phyloP scores from a whole-genome alignment of 2,888 invertebrate genomes.

The Rhingia rostrata region DNA sequence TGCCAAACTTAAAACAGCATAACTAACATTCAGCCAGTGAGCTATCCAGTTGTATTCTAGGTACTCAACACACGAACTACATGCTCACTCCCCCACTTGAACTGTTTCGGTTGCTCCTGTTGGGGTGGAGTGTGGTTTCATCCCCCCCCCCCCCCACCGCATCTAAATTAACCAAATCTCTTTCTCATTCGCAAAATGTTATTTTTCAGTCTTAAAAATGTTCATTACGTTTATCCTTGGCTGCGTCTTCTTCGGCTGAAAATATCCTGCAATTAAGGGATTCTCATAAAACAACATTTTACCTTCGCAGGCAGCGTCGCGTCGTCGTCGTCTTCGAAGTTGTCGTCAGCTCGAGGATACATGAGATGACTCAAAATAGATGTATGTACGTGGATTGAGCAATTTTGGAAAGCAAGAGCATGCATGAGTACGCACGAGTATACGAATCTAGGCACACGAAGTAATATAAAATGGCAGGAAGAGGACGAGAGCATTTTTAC shows the following conservation, averaged over 20 bases:
- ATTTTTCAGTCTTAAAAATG: slow-evolving; percentile 39
- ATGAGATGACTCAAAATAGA: slow-evolving; percentile 27
- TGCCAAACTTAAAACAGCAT: slow-evolving; percentile 58
- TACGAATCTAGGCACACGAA: slow-evolving; percentile 26
- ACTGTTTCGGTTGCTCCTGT: neutral
- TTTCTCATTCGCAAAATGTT: slow-evolving; percentile 61
- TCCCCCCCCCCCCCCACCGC: neutral
- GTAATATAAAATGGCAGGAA: slow-evolving; percentile 24
- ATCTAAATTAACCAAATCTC: slow-evolving; percentile 68
- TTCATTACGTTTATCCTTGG: slow-evolving; percentile 54
- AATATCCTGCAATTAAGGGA: slow-evolving; percentile 64
- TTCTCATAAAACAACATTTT: slow-evolving; percentile 65
- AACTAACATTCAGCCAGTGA: slow-evolving; percentile 27
- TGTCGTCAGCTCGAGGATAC: slow-evolving; percentile 12
- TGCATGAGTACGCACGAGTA: slow-evolving; percentile 2
- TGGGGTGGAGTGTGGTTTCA: neutral
- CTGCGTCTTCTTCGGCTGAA: slow-evolving; percentile 27
- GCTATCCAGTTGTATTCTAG: neutral
- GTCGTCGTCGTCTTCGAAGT: neutral
- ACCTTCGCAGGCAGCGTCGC: slow-evolving; percentile 55
- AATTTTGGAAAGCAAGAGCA: neutral
- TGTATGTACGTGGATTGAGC: slow-evolving; percentile 24
- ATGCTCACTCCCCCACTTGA: slow-evolving; percentile 7
- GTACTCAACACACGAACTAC: neutral
- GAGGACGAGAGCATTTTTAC: slow-evolving; percentile 27